These are phyloP conservation scores for Stenodema calcarata DNA, from an alignment of 2,888 invertebrate species.

Conservation along the genomic window DNA sequence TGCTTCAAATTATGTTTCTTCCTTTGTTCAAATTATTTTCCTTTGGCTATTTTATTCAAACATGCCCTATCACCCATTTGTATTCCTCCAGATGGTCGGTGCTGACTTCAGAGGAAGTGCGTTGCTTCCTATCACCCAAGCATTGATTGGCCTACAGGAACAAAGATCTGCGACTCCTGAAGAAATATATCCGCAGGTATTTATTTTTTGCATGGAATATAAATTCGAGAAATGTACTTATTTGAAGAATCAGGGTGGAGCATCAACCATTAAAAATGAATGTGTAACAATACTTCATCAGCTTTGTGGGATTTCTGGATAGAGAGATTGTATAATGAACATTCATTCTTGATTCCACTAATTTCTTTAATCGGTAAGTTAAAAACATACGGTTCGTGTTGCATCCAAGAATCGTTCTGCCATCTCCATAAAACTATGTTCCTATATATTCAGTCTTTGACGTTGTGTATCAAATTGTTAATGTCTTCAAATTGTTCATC, in stretches of 20 bases:
- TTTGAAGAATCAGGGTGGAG: not conserved
- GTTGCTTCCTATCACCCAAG: constrained; percentile 62
- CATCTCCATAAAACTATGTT: too few species aligned
- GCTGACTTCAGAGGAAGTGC: constrained; percentile 54
- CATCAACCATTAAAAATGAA: not conserved
- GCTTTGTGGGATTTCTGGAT: not conserved
- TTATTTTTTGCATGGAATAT: not conserved
- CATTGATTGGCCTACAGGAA: constrained; percentile 62
- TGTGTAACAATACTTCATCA: not conserved
- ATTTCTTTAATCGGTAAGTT: too few species aligned
- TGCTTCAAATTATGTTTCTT: too few species aligned
- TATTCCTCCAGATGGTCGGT: constrained; percentile 28
- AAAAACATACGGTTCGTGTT: too few species aligned
- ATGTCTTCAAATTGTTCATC: too few species aligned
- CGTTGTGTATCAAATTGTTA: too few species aligned
- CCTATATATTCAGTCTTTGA: too few species aligned
- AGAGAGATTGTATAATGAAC: too few species aligned
- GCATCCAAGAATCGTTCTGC: too few species aligned
- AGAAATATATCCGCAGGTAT: constrained; percentile 56
- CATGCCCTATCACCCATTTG: not conserved
- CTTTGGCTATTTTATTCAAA: not conserved
- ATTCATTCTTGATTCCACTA: too few species aligned
- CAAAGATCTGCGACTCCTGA: constrained; percentile 62
- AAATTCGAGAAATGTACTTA: too few species aligned
- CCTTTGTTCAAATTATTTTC: not conserved